Evolutionary conservation across 2,888 invertebrate species (phyloP), one percentile per base, ranked within the genome.

Genomic region (Gortyna flavago): DNA sequence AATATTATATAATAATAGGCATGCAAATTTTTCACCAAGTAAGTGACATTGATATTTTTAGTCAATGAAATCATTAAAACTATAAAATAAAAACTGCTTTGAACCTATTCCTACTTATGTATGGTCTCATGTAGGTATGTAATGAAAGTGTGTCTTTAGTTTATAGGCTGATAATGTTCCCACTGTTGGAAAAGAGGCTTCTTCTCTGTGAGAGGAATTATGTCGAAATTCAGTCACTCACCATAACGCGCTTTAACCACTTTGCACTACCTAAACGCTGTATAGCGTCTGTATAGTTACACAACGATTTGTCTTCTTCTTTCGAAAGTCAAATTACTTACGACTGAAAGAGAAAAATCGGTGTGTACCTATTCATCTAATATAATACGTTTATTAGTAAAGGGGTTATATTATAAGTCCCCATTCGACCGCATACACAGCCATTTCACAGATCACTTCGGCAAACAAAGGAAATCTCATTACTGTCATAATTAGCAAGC

Each of bases 381-480:
- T n/a, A n/a, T n/a, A n/a, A n/a, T n/a, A n/a, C n/a, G n/a, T n/a
- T n/a, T n/a, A n/a, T n/a, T n/a, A n/a, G n/a, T n/a, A n/a, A n/a
- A n/a, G n/a, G n/a, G n/a, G n/a, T n/a, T n/a, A n/a, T n/a, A n/a
- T n/a, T n/a, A n/a, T n/a, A n/a, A 25, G 6, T 79, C 9, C 38
- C 7, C 11, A 51, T 32, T 38, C 21, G n/a, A 2, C 25, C 32
- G 11, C 38, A 62, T 54, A 32, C 41, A 51, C 41, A 64, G 35
- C 79, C 29, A 61, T 73, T 61, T 54, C 75, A 48, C 51, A 64
- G 35, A 64, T 80, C 71, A 59, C 59, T 74, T 80, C 13, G 3
- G 54, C 21, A 38, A 68, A 80, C 81, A 83, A 85, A 75, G 57
- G 68, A 48, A 70, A 71, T 61, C 68, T 75, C 41, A 84, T 73